phyloP scores from a whole-genome alignment of 1,140 invertebrate species.

The Drosophila mauritiana region DNA sequence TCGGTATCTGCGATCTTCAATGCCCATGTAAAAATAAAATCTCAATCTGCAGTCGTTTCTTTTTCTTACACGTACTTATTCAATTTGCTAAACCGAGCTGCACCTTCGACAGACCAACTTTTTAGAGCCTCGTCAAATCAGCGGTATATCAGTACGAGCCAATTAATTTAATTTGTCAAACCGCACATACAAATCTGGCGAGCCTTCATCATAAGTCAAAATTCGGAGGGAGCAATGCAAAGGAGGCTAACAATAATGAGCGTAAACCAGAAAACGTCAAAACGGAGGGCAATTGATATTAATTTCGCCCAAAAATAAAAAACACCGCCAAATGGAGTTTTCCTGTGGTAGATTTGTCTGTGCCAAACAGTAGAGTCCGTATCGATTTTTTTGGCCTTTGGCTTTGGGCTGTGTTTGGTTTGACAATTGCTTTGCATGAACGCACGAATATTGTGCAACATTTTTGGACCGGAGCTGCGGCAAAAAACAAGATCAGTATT shows the following conservation, averaged over 20 bases:
- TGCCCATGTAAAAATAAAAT: constrained; percentile 42
- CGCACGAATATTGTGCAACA: constrained; percentile 68
- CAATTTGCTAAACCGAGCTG: constrained; percentile 38
- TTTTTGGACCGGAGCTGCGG: constrained; percentile 27
- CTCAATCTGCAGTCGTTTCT: constrained; percentile 30
- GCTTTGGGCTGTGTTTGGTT: constrained; percentile 59
- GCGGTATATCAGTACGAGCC: constrained; percentile 43
- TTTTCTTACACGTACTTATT: constrained; percentile 31
- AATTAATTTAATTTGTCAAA: constrained; percentile 65
- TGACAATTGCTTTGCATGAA: constrained; percentile 75
- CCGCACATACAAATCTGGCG: constrained; percentile 43
- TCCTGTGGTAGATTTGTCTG: constrained; percentile 25
- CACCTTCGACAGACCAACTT: constrained; percentile 34
- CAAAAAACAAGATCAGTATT: constrained; percentile 32
- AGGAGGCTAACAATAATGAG: constrained; percentile 19
- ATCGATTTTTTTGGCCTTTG: constrained; percentile 71
- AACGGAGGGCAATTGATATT: constrained; percentile 44
- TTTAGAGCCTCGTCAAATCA: constrained; percentile 26
- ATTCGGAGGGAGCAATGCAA: constrained; percentile 18
- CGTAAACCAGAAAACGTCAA: constrained; percentile 45
- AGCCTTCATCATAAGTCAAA: constrained; percentile 32
- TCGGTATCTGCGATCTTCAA: constrained; percentile 31
- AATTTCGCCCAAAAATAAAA: constrained; percentile 33
- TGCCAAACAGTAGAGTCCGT: constrained; percentile 42
- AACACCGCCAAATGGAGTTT: constrained; percentile 31